Percentiles rank a stretch among this genome's conserved stretches.
phyloP scores from a whole-genome alignment of 2,797 vertebrate genomes.

The Pangasius krempfi region DNA sequence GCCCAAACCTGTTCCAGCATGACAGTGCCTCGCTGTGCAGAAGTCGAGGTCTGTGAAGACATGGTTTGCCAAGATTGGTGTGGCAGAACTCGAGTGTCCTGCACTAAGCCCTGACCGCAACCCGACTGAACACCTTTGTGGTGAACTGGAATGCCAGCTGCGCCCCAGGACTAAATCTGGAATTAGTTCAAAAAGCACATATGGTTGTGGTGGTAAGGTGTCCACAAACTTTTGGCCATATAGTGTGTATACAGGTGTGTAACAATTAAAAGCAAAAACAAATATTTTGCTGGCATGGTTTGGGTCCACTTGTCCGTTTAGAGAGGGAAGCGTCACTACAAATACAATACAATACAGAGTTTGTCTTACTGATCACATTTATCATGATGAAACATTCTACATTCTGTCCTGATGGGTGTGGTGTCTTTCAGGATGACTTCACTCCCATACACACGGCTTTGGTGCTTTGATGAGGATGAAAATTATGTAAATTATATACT shows the following conservation, averaged over 20 bases:
- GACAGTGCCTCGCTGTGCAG: neutral
- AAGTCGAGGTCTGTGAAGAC: neutral
- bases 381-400: neutral
- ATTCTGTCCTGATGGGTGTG: neutral
- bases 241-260: neutral
- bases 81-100: neutral
- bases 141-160: neutral
- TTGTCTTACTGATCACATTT: neutral
- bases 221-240: neutral
- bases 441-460: neutral
- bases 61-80: too few species aligned
- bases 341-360: neutral
- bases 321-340: neutral
- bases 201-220: neutral
- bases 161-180: neutral
- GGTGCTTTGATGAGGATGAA: neutral
- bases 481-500: neutral
- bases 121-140: neutral
- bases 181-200: neutral
- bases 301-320: neutral
- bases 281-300: too few species aligned
- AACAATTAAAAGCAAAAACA: neutral
- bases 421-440: neutral
- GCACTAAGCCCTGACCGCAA: too few species aligned
- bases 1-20: neutral